Conservation (phyloP, 2,113 vertebrate genomes). For the Malurus melanocephalus region DNA sequence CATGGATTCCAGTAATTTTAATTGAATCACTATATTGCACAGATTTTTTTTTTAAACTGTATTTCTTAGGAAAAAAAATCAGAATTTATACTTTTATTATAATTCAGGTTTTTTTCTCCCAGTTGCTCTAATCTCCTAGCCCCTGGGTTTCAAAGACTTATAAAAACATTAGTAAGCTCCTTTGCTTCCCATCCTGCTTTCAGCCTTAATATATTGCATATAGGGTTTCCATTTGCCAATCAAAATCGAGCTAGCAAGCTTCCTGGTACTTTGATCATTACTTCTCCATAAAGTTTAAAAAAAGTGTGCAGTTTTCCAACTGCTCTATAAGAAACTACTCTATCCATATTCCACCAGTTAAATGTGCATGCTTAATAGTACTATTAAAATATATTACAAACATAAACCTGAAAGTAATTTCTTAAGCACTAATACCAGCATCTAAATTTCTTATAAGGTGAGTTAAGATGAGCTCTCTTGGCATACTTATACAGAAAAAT, state of each 20-base stretch:
- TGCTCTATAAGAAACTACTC: background rate
- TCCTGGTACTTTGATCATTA: background rate
- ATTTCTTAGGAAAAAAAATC: background rate
- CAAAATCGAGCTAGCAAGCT: background rate
- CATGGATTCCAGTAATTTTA: background rate
- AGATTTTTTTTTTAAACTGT: background rate
- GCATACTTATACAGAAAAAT: background rate
- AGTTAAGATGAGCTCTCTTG: background rate
- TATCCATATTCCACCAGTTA: background rate
- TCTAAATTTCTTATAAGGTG: background rate
- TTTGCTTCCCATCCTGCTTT: background rate
- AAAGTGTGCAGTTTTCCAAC: background rate
- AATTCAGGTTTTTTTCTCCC: accelerated
- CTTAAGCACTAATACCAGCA: background rate
- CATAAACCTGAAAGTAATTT: background rate
- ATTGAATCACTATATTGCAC: background rate
- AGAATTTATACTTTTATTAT: background rate
- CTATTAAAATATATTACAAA: background rate
- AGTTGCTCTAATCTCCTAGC: background rate
- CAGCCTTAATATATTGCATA: background rate
- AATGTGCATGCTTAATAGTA: background rate
- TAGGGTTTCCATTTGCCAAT: background rate
- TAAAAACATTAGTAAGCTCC: background rate
- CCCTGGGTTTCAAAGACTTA: background rate
- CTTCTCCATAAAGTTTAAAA: background rate